A percentile compares a stretch with the other conserved stretches of the same genome.
phyloP scores from a whole-genome alignment of 2,797 vertebrate genomes.

The Anguilla pacifica region DNA sequence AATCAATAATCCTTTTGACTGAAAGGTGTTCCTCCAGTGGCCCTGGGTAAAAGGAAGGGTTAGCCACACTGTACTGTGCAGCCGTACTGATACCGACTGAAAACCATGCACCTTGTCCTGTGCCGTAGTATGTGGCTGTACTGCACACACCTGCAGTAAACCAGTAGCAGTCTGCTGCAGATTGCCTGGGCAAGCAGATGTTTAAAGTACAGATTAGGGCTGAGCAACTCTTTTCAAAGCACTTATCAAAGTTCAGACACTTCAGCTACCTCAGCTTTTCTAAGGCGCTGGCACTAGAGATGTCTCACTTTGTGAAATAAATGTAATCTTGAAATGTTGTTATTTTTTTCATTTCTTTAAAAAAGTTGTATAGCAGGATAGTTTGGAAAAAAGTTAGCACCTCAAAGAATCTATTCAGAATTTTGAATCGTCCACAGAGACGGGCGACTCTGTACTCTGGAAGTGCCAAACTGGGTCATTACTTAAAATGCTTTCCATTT shows the following conservation, averaged over 20 bases:
- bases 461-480: background rate
- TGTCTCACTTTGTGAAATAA: slow-evolving; percentile 1
- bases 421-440: background rate
- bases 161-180: background rate
- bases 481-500: background rate
- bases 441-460: background rate
- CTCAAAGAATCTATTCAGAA: background rate
- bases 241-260: background rate
- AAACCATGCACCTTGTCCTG: background rate
- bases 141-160: background rate
- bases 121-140: background rate
- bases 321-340: slow-evolving; percentile 7
- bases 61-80: background rate
- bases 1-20: background rate
- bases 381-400: background rate
- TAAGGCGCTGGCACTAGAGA: background rate
- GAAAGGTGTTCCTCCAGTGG: background rate
- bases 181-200: slow-evolving; percentile 1
- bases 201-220: background rate
- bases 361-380: background rate
- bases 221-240: background rate
- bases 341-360: background rate
- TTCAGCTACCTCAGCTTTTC: background rate
- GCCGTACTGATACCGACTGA: background rate
- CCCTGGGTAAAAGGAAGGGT: background rate